Base-by-base conservation (phyloP, 2,797 vertebrate species). In the Hephaestus fuliginosus region DNA sequence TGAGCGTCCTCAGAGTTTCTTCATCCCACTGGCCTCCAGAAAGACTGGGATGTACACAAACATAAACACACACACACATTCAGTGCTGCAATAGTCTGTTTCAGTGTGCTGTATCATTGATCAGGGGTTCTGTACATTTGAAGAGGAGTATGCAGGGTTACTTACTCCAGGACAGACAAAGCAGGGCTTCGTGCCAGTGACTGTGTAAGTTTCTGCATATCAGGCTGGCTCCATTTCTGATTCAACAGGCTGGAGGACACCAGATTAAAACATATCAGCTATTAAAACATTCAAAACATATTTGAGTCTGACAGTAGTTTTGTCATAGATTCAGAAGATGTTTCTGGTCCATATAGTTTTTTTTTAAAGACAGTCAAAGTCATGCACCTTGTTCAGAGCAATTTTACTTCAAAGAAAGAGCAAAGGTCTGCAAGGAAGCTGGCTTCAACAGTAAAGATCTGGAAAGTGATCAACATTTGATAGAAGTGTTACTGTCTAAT, bases 141-240 rank as follows among this genome's bases (percentile, higher is more conserved):
- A 69, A 44, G 6, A 30, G 3, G 5, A 11, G 28, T 61, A 17
- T 66, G 62, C 25, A 9, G 1, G 6, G 13, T 58, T 43, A 96
- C 97, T 96, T 89, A 98, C 97, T 97, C 93, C 44, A 98, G 84
- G 79, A 95, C 89, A 0, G 95, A 95, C 58, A 97, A 79, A 10
- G 4, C 51, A 3, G 92, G 83, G 39, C 92, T 92, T 61, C 74
- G 66, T 49, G 11, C 76, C 78, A 98, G 86, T 61, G 96, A 87
- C 30, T 72, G 64, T 57, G 90, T 76, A 1, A 97, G 76, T 12
- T 18, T 74, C 72, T 89, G 8, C 20, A 89, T 89, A 0, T 95
- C 77, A 0, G 71, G 20, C 14, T 85, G 60, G 2, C 49, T 87
- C 83, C 97, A 94, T 14, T 88, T 88, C 86, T 93, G 88, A 52